Conservation (phyloP, 2,113 vertebrate species). For the Nycticryphes semicollaris region DNA sequence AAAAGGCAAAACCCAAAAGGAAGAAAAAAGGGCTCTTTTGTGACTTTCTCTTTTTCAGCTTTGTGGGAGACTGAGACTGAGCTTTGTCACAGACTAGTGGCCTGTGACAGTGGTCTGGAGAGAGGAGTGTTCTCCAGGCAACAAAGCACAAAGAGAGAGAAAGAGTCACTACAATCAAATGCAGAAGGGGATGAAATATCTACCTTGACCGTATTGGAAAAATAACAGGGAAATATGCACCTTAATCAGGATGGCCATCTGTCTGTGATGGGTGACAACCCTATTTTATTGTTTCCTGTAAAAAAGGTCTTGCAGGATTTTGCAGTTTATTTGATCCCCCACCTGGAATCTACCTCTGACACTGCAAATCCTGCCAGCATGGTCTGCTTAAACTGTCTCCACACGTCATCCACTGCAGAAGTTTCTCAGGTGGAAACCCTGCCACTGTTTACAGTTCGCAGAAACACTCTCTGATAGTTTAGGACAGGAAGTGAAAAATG, state of each 20-base stretch:
- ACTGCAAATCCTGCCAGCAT: not conserved
- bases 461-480: not conserved
- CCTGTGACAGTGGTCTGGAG: constrained; percentile 48
- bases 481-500: constrained; percentile 34
- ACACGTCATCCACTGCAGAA: not conserved
- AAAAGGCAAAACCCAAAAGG: constrained; percentile 9
- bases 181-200: not conserved
- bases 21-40: constrained; percentile 26
- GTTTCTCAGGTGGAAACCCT: not conserved
- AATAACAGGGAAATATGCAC: not conserved
- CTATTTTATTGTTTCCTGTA: not conserved
- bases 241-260: not conserved
- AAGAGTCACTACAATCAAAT: not conserved
- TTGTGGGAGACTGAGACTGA: constrained; percentile 55
- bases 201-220: not conserved
- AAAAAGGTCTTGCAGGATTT: not conserved
- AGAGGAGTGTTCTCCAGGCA: constrained; percentile 50
- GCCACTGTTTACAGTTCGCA: not conserved
- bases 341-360: not conserved
- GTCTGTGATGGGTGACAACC: not conserved
- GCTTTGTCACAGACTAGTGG: constrained; percentile 61
- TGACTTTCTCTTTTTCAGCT: constrained; percentile 56
- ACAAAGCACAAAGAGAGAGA: constrained; percentile 30
- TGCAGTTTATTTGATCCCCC: not conserved
- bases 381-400: not conserved